Conservation (phyloP, 2,888 invertebrate species). For the Hirudinaria manillensis region DNA sequence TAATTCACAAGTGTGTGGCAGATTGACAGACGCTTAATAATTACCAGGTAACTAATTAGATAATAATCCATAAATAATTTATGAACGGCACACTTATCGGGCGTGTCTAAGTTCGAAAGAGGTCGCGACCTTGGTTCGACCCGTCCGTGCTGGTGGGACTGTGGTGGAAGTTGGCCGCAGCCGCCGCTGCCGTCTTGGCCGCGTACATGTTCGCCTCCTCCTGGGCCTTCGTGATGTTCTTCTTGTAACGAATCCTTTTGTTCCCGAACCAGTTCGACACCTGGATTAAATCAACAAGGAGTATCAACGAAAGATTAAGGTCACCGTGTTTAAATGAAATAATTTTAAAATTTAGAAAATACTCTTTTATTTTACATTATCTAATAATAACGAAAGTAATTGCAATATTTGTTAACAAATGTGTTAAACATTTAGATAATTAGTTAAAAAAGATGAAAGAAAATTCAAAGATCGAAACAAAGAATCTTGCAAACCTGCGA, state of each 20-base stretch:
- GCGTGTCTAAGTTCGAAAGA: too few species aligned
- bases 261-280: slow-evolving; percentile 91
- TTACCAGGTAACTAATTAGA: too few species aligned
- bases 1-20: too few species aligned
- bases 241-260: slow-evolving; percentile 98
- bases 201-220: slow-evolving; percentile 98
- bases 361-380: neutral
- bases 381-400: neutral
- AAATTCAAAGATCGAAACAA: too few species aligned
- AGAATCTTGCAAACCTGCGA: slow-evolving; percentile 57
- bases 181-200: slow-evolving; percentile 66
- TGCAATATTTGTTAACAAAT: neutral
- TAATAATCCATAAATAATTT: too few species aligned
- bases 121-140: slow-evolving; percentile 30
- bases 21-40: too few species aligned
- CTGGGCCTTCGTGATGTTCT: slow-evolving; percentile 96
- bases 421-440: too few species aligned
- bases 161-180: slow-evolving; percentile 36
- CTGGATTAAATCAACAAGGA: neutral
- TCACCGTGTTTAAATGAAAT: too few species aligned
- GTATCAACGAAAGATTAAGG: too few species aligned
- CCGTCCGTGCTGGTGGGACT: slow-evolving; percentile 33
- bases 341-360: too few species aligned
- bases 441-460: too few species aligned
- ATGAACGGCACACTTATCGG: too few species aligned